Base-by-base conservation (phyloP, 2,888 invertebrate species). In the Meteorus colon region DNA sequence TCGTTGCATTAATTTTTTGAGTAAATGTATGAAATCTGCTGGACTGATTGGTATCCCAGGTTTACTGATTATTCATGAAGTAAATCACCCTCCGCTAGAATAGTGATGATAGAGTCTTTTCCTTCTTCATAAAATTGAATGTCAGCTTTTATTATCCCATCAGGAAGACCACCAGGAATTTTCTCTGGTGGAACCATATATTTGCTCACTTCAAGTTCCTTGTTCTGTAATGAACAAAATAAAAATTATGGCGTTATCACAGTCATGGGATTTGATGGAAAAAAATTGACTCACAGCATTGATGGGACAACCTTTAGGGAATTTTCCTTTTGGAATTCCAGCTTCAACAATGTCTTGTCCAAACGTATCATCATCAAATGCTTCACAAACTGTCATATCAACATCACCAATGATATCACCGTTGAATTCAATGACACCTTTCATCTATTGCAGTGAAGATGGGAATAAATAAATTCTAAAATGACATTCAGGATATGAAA, bases 271-370 rank as follows among this genome's bases (percentile, higher is more conserved):
- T 24, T 24, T 24, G 24, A 24, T 24, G 24, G 1, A 24, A 24
- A 24, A 24, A 24, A 63, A 19, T 65, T 68, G 10, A 37, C 48
- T 41, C 72, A 45, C 51, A 19, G 67, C 59, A 65, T 68, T 65
- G 29, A 79, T 48, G 8, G 81, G 81, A 76, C 81, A 81, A 2
- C 69, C 31, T 34, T 37, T 60, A 4, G 81, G 80, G 27, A 81
- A 80, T 27, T 37, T 27, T 6, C 51, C 76, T 29, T 78, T 59
- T 0, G 79, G 81, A 10, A 51, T 31, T 27, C 80, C 82, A 27
- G 71, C 63, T 24, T 37, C 63, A 41, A 73, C 37, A 6, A 82
- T n/a, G 27, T 75, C 77, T 37, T 73, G 72, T 14, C 77, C 79
- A 31, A 77, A 6, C 0, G 34, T 4, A 16, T 78, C 69, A 45